Conservation (phyloP, 2,888 invertebrate species). For the Villa cingulata region DNA sequence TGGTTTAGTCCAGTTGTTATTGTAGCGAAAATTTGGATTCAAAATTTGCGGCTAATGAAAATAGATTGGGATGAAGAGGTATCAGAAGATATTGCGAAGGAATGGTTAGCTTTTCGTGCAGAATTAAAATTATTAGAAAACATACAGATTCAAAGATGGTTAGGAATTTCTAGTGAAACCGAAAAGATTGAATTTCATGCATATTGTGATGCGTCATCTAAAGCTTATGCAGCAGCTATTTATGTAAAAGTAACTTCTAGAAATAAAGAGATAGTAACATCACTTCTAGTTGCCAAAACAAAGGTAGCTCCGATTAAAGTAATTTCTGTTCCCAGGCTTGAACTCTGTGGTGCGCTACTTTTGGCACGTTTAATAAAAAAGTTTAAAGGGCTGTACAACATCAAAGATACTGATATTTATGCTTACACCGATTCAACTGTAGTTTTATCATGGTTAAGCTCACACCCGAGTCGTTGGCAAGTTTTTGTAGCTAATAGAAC, state of each 20-base stretch:
- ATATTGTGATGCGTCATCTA: constrained; percentile 1
- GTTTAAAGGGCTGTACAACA: no score
- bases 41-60: not conserved
- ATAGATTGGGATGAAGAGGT: constrained; percentile 1
- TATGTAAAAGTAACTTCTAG: not conserved
- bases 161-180: not conserved
- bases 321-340: constrained; percentile 16
- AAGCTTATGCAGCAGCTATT: not conserved
- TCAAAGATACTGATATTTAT: not conserved
- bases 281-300: not conserved
- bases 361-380: not conserved
- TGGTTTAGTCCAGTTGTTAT: not conserved
- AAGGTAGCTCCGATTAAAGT: constrained; percentile 9
- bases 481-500: not conserved
- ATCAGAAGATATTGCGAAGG: not conserved
- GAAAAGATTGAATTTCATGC: not conserved
- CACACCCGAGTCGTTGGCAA: not conserved
- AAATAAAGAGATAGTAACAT: not conserved
- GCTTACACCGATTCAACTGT: not conserved
- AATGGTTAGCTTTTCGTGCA: not conserved
- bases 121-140: not conserved
- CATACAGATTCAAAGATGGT: not conserved
- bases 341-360: constrained; percentile 11
- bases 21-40: not conserved
- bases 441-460: not conserved